Conservation (phyloP, 2,888 invertebrate genomes). For the Hoplodrina ambigua region DNA sequence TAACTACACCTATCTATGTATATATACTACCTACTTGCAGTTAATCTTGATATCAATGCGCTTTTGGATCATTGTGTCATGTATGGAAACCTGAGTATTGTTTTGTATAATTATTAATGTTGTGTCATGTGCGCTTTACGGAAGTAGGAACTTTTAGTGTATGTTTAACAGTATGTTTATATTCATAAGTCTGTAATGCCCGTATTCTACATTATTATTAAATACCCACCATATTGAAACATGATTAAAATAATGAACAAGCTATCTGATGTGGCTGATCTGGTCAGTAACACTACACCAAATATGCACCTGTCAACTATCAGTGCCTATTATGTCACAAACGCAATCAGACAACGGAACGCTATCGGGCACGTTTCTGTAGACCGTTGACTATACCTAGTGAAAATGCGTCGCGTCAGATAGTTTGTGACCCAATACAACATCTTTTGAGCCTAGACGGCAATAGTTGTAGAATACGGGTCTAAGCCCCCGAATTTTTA, state of each 20-base stretch:
- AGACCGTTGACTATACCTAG: too few relatives aligned
- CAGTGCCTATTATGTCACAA: too few relatives aligned
- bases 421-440: slow-evolving; percentile 1
- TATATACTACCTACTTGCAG: neutral
- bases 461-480: slow-evolving; percentile 14
- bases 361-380: too few relatives aligned
- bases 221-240: neutral
- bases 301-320: too few relatives aligned
- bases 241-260: neutral
- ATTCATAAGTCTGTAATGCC: slow-evolving; percentile 4
- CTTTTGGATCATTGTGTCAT: slow-evolving; percentile 5
- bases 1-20: neutral
- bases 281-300: neutral
- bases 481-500: slow-evolving; percentile 7
- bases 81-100: neutral
- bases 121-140: slow-evolving; percentile 19
- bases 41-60: slow-evolving; percentile 2
- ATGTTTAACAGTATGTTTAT: neutral
- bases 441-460: neutral
- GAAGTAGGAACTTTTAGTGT: slow-evolving; percentile 20
- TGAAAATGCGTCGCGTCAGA: too few relatives aligned
- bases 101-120: slow-evolving; percentile 4
- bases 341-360: too few relatives aligned
- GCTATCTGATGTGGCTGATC: neutral
- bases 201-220: slow-evolving; percentile 9